Base-by-base conservation (phyloP, 2,797 vertebrate genomes). In the Holocentrus rufus region DNA sequence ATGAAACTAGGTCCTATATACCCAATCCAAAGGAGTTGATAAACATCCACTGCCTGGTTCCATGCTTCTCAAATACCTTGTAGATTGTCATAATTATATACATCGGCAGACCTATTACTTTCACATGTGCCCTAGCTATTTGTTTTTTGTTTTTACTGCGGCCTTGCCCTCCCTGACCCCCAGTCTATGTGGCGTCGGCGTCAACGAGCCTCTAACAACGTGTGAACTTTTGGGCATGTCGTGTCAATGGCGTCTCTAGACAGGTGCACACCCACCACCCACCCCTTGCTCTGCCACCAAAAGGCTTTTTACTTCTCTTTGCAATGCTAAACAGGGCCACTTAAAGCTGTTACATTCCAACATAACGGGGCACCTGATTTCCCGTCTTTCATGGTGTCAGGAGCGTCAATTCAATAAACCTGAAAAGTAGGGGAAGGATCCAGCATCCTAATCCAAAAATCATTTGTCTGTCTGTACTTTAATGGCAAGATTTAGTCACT, bases 161-260 rank as follows among this genome's bases (percentile, higher is more conserved):
- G 80, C 25, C 47, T 65, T 90, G 83, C 72, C 82, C 88, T 66
- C 57, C 42, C 0, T 89, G 90, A 92, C 91, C 91, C 73, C 74
- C 90, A 90, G 91, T 87, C 92, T 91, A 46, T 76, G 69, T 85
- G 93, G 92, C 90, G 90, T 94, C 91, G 57, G 88, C 79, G 81
- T 89, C 86, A 90, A 92, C 87, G 77, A 91, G 89, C 79, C 69
- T 61, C 82, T 87, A 93, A 92, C 85, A 80, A 93, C 69, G 88
- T 93, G 91, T 91, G 91, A 93, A 91, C 88, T 85, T 85, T 82
- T 82, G 83, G 76, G 81, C 88, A 92, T 85, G 77, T 76, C 25
- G 73, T 53, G 81, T 91, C 91, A 92, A 92, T 89, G 88, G 89
- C 82, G 87, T 87, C 87, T 86, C 72, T 47, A 74, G 84, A 92